Evolutionary conservation across 2,888 invertebrate species (phyloP).

Genomic region (Sturmia bella): DNA sequence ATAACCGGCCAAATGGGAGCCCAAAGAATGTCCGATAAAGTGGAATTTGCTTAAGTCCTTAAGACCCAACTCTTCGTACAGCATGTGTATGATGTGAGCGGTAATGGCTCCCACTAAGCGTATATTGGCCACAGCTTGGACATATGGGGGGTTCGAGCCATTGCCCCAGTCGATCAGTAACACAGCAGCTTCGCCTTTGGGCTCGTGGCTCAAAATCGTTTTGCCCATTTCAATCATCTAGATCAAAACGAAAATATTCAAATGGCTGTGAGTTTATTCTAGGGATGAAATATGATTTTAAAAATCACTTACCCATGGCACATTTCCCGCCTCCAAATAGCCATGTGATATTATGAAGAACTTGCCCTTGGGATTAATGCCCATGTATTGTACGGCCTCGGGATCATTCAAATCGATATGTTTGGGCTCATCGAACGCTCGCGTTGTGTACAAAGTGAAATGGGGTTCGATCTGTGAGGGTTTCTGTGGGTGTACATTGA

Average conservation of each 20-base stretch:
- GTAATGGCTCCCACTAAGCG: constrained; percentile 92
- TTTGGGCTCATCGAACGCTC: constrained; percentile 83
- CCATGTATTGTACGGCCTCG: constrained; percentile 85
- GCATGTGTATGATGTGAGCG: constrained; percentile 86
- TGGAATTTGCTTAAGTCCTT: constrained; percentile 87
- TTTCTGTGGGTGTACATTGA: constrained; percentile 89
- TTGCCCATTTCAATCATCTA: constrained; percentile 87
- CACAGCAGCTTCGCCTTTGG: constrained; percentile 88
- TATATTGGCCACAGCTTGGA: constrained; percentile 95
- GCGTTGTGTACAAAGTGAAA: constrained; percentile 84
- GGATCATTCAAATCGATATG: constrained; percentile 86
- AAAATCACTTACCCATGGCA: constrained; percentile 87
- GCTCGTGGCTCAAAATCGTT: constrained; percentile 85
- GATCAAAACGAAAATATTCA: neutral
- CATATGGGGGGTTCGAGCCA: constrained; percentile 93
- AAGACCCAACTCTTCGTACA: constrained; percentile 83
- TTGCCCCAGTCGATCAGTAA: constrained; percentile 92
- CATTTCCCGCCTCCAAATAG: constrained; percentile 91
- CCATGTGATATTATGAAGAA: constrained; percentile 92
- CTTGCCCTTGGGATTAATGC: constrained; percentile 85
- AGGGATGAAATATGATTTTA: too few relatives aligned
- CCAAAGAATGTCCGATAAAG: constrained; percentile 92
- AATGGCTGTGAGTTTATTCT: neutral
- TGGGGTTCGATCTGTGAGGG: constrained; percentile 85
- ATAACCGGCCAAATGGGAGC: constrained; percentile 92